Evolutionary conservation across 2,113 vertebrate genomes (phyloP).

Genomic region (Antechinus flavipes): DNA sequence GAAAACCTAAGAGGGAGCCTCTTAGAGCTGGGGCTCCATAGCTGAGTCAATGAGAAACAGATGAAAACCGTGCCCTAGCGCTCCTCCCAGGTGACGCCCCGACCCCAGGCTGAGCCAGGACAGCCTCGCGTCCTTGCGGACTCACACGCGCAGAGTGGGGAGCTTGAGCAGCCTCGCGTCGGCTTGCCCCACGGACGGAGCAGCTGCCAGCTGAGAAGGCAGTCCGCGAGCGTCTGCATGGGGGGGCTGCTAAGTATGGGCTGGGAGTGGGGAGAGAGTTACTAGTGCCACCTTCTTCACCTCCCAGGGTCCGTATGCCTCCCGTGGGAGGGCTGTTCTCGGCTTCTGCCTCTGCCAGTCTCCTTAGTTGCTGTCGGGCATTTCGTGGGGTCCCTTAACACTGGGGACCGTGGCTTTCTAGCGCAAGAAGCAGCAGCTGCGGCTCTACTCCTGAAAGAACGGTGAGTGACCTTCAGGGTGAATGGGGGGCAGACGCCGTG

Average conservation of each 20-base stretch:
- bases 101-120: background rate
- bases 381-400: background rate
- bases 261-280: background rate
- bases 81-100: too few relatives aligned
- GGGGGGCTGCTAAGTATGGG: too few relatives aligned
- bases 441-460: background rate
- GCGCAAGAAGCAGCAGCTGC: constrained; percentile 23
- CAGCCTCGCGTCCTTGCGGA: too few relatives aligned
- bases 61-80: too few relatives aligned
- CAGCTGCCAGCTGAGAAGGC: background rate
- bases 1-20: background rate
- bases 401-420: constrained; percentile 75
- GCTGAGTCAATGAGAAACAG: too few relatives aligned
- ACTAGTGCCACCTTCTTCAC: background rate
- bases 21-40: background rate
- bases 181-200: background rate
- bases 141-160: too few relatives aligned
- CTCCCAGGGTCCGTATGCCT: constrained; percentile 7
- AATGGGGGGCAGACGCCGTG: background rate
- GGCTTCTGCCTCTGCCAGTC: background rate
- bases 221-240: too few relatives aligned
- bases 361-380: constrained; percentile 32
- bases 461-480: background rate
- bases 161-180: too few relatives aligned
- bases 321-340: background rate